Base-by-base conservation (phyloP, 2,797 vertebrate species). In the Schizopygopsis malacanthus region DNA sequence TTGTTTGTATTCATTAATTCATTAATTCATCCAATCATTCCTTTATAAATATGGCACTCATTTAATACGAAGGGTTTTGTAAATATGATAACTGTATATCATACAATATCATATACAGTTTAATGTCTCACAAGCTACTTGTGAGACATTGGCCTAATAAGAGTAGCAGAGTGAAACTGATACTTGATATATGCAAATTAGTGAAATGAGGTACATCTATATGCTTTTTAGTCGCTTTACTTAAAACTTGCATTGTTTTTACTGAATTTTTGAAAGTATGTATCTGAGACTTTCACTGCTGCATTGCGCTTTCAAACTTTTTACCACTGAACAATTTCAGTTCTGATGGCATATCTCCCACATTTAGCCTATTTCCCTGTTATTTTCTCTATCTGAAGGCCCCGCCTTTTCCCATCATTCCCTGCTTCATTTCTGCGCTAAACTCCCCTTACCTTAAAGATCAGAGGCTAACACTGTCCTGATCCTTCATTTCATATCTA, bases 401-500 rank as follows among this genome's bases (percentile, higher is more conserved):
- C 6, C 61, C 18, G 37, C 28, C 18, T 80, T 20, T 77, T 37
- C 18, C 28, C 4, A 77, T 77, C 33, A 11, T 50, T 80, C 43
- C 61, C 61, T 67, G 43, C 25, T 67, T 80, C 43, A 80, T 80
- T 20, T 47, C 52, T 79, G 7, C 25, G 12, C 20, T 50, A 12
- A 39, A 54, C 47, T 81, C 47, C 13, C 39, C 47, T 52, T 81
- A 39, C 47, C 47, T 41, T 69, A n/a, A 41, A 41, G 47, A 70
- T 70, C 65, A 69, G 28, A 63, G 13, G 45, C 43, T 81, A 18
- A n/a, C 45, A 52, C n/a, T 81, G 43, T 41, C 20, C 65, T 39
- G 79, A 33, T 75, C n/a, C 15, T 65, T 71, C 16, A 79, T 72
- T 76, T 80, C 88, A 83, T 81, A 79, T 84, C 67, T 89, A n/a